phyloP scores from a whole-genome alignment of 2,797 vertebrate genomes.

The Betta splendens region DNA sequence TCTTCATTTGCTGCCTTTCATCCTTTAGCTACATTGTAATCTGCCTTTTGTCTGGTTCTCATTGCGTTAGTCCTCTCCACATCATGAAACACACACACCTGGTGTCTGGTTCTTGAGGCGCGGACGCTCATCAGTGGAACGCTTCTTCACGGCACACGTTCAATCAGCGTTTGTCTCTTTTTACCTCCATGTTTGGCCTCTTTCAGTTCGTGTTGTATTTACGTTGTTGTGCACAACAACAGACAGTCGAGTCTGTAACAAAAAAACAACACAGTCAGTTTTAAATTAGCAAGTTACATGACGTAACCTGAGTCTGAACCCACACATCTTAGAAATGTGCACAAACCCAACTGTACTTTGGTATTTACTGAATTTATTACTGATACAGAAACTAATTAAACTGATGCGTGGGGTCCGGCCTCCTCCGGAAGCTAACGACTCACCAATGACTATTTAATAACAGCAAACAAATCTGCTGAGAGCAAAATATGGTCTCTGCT shows the following conservation, averaged over 20 bases:
- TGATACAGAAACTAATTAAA: constrained; percentile 35
- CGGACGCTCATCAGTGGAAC: constrained; percentile 36
- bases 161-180: constrained; percentile 32
- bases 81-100: constrained; percentile 69
- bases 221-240: neutral
- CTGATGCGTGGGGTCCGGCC: constrained; percentile 10
- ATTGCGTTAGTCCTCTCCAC: constrained; percentile 43
- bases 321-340: neutral
- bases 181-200: constrained; percentile 1
- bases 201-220: constrained; percentile 19
- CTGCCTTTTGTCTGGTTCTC: constrained; percentile 35
- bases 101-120: constrained; percentile 49
- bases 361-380: constrained; percentile 13
- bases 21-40: constrained; percentile 58
- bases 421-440: constrained; percentile 16
- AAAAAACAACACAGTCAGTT: constrained; percentile 3
- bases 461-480: constrained; percentile 33
- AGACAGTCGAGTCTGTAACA: neutral
- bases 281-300: neutral
- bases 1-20: constrained; percentile 63
- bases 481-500: constrained; percentile 61
- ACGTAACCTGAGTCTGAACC: no score
- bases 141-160: constrained; percentile 24
- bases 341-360: constrained; percentile 3
- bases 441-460: constrained; percentile 32